Conservation (phyloP, 2,797 vertebrate species). For the Sitta carolinensis region DNA sequence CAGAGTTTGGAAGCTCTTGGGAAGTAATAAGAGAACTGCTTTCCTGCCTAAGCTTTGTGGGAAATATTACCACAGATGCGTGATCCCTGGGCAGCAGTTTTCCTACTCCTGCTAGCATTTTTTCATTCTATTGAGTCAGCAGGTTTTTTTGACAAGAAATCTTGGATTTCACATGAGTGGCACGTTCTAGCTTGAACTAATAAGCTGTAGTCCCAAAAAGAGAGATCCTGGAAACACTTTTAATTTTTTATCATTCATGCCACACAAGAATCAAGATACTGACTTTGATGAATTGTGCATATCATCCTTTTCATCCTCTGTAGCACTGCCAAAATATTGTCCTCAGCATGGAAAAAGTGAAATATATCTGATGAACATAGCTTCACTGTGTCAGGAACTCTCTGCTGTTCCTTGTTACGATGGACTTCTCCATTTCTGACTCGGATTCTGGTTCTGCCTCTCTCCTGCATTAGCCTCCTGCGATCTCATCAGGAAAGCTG, state of each 20-base stretch:
- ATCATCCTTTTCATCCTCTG: not conserved
- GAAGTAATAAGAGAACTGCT: not conserved
- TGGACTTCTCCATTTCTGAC: not conserved
- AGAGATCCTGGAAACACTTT: not conserved
- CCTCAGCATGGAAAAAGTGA: conserved; percentile 4
- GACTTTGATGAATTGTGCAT: not conserved
- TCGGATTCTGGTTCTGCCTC: not conserved
- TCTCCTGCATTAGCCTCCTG: not conserved
- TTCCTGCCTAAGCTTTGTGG: not conserved
- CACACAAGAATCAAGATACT: not conserved
- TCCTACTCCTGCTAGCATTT: not conserved
- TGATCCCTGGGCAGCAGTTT: not conserved
- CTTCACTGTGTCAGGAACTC: not conserved
- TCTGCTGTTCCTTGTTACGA: not conserved
- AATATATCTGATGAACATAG: not conserved
- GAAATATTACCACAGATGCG: not conserved
- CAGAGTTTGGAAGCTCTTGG: not conserved
- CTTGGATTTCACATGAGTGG: conserved; percentile 28
- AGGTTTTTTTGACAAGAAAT: conserved; percentile 12
- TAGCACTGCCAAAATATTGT: conserved; percentile 23
- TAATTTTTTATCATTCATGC: not conserved
- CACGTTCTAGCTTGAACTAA: not conserved
- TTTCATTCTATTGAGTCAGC: not conserved
- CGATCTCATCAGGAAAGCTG: conserved; percentile 48
- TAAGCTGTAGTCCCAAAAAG: conserved; percentile 28